These are phyloP conservation scores for Holacanthella duospinosa DNA, from an alignment of 2,888 invertebrate genomes.

Conservation along the genomic window DNA sequence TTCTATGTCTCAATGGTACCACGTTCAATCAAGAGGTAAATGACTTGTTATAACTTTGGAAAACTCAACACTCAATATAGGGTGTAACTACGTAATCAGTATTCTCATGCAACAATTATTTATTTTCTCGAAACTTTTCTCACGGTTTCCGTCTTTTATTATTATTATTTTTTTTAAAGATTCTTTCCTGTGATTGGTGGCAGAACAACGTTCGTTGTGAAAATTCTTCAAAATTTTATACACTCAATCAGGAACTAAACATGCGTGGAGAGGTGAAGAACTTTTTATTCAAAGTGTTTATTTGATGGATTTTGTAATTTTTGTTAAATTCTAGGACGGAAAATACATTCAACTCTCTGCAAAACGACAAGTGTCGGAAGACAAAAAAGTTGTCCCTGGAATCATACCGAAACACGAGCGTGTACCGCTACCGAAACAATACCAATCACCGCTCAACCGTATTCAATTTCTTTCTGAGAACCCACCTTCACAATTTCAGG, in stretches of 20 bases:
- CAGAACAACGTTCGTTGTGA: neutral
- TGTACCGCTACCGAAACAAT: neutral
- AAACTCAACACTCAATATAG: too few relatives aligned
- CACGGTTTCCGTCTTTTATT: too few relatives aligned
- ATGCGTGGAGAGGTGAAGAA: neutral
- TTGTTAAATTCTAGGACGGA: neutral
- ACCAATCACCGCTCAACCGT: neutral
- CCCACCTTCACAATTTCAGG: neutral
- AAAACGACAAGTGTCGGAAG: neutral
- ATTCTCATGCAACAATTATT: neutral
- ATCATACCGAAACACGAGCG: neutral
- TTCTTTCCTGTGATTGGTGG: slow-evolving; percentile 2
- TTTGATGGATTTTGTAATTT: too few relatives aligned
- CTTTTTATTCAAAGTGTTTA: too few relatives aligned
- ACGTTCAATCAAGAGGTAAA: slow-evolving; percentile 55
- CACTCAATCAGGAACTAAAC: neutral
- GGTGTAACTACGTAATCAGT: too few relatives aligned
- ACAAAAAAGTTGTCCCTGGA: neutral
- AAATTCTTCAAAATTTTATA: neutral
- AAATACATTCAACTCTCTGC: neutral
- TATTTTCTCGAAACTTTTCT: neutral
- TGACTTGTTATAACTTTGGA: too few relatives aligned
- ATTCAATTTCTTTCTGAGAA: neutral
- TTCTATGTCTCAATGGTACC: slow-evolving; percentile 58
- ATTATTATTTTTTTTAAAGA: slow-evolving; percentile 2